These are phyloP conservation scores for Laspeyria flexula DNA, from an alignment of 2,888 invertebrate genomes.

Conservation along the genomic window DNA sequence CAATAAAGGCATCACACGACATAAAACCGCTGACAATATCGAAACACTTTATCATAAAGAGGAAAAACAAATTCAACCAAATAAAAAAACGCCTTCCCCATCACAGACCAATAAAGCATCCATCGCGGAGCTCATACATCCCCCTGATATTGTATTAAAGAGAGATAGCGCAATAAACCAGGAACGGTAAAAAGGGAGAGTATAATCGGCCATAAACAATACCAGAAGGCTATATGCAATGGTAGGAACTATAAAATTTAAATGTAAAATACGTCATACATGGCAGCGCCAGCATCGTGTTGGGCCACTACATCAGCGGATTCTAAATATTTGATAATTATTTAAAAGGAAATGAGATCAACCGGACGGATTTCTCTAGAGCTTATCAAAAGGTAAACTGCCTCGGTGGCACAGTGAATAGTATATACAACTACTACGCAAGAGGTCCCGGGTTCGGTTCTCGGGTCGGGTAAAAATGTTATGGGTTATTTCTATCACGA, in stretches of 20 bases:
- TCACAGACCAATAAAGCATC: slow-evolving; percentile 22
- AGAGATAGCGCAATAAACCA: slow-evolving; percentile 24
- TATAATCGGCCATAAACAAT: slow-evolving; percentile 38
- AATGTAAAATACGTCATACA: slow-evolving; percentile 54
- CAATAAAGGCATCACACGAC: neutral
- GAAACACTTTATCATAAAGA: neutral
- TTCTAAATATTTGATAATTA: neutral
- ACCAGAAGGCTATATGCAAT: slow-evolving; percentile 29
- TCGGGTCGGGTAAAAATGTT: too few species aligned
- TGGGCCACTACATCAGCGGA: slow-evolving; percentile 15
- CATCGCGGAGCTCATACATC: slow-evolving; percentile 9
- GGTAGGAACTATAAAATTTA: slow-evolving; percentile 52
- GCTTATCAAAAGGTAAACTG: too few species aligned
- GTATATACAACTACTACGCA: too few species aligned
- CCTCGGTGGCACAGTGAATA: too few species aligned
- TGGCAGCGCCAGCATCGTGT: slow-evolving; percentile 34
- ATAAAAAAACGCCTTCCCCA: slow-evolving; percentile 4
- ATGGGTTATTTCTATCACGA: too few species aligned
- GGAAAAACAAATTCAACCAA: neutral
- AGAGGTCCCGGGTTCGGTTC: too few species aligned
- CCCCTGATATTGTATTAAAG: slow-evolving; percentile 33
- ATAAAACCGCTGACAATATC: neutral
- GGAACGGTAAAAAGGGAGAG: slow-evolving; percentile 19
- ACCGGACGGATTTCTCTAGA: too few species aligned
- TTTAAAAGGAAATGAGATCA: neutral